A percentile compares a stretch with the other conserved stretches of the same genome.
Evolutionary conservation across 2,113 vertebrate species (phyloP).

Genomic region (Apeltes quadracus): DNA sequence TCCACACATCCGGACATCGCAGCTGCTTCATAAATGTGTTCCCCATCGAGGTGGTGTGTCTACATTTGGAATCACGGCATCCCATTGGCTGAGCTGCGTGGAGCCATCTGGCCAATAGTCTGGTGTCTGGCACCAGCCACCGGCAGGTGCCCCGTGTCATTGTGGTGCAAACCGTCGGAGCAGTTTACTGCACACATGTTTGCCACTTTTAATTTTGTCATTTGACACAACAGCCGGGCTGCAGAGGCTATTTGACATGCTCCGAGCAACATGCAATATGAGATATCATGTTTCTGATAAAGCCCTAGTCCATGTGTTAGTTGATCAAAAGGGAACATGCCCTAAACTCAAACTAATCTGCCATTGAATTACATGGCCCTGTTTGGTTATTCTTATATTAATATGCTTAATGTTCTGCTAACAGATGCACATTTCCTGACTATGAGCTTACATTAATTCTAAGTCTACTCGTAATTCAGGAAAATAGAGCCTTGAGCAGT

Average conservation of each 20-base stretch:
- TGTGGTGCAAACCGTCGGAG: neutral
- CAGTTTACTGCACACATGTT: constrained; percentile 1
- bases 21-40: neutral
- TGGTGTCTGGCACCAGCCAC: constrained; percentile 17
- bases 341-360: no score
- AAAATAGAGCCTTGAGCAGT: neutral
- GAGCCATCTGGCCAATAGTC: constrained; percentile 25
- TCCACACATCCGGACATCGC: neutral
- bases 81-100: constrained; percentile 6
- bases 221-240: neutral
- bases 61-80: neutral
- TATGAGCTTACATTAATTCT: neutral
- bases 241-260: neutral
- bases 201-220: neutral
- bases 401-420: neutral
- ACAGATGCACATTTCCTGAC: neutral
- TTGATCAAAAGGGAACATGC: neutral
- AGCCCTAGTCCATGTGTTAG: neutral
- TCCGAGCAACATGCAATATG: neutral
- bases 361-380: neutral
- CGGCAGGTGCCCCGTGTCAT: constrained; percentile 11
- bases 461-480: neutral
- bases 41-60: neutral
- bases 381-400: neutral
- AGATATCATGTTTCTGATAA: neutral